phyloP scores from a whole-genome alignment of 2,888 invertebrate species.

The Cantharis flavilabris region DNA sequence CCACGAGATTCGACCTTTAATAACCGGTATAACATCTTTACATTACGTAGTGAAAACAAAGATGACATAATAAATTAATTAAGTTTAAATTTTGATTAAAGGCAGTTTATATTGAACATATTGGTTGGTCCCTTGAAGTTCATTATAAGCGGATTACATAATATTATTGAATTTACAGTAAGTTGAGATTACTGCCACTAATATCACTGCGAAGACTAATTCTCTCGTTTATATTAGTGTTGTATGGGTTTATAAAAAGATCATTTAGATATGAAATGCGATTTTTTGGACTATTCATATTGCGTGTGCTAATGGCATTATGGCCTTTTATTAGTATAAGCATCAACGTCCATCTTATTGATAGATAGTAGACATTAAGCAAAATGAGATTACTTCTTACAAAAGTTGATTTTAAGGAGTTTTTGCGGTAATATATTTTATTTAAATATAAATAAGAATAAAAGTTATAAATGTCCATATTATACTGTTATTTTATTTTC shows the following conservation, averaged over 20 bases:
- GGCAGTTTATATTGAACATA: background rate
- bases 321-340: background rate
- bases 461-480: background rate
- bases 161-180: background rate
- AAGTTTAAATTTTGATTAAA: background rate
- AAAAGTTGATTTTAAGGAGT: background rate
- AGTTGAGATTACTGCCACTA: background rate
- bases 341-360: background rate
- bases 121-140: background rate
- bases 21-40: too few relatives aligned
- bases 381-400: background rate
- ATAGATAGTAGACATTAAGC: background rate
- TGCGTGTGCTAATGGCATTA: slow-evolving; percentile 3
- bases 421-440: background rate
- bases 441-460: background rate
- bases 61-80: background rate
- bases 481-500: background rate
- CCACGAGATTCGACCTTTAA: too few relatives aligned
- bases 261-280: slow-evolving; percentile 1
- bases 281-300: background rate
- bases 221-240: background rate
- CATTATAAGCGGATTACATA: background rate
- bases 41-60: background rate
- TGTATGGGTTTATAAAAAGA: background rate
- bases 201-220: background rate